Evolutionary conservation across 2,888 invertebrate species (phyloP).

Genomic region (Axea sp.): DNA sequence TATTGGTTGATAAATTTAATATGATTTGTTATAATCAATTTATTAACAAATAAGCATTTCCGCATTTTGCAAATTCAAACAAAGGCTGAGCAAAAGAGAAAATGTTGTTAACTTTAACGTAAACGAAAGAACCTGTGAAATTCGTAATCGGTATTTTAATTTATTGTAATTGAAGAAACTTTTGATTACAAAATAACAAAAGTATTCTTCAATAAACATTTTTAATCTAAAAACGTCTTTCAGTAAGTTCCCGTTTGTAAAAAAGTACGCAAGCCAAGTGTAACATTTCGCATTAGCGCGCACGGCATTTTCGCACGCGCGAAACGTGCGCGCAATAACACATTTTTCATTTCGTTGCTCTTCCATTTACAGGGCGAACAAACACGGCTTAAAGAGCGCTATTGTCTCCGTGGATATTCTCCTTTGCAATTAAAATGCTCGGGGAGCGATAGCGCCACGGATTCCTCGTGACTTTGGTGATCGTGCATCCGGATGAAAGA

Average conservation of each 20-base stretch:
- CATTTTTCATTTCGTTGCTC: slow-evolving; percentile 48
- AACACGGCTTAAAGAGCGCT: slow-evolving; percentile 19
- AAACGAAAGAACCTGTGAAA: too few relatives aligned
- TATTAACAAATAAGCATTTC: too few relatives aligned
- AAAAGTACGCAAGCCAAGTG: background rate
- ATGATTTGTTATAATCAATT: too few relatives aligned
- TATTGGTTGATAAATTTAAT: too few relatives aligned
- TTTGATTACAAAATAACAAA: too few relatives aligned
- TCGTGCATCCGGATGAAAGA: slow-evolving; percentile 39
- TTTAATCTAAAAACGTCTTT: background rate
- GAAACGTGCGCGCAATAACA: slow-evolving; percentile 37
- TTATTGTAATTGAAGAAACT: too few relatives aligned
- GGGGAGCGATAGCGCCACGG: slow-evolving; percentile 15
- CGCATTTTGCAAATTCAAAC: too few relatives aligned
- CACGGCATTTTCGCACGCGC: slow-evolving; percentile 16
- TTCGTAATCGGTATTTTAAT: too few relatives aligned
- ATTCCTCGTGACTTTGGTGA: slow-evolving; percentile 41
- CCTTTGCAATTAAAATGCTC: slow-evolving; percentile 59
- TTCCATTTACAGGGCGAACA: slow-evolving; percentile 29
- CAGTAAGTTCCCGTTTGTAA: background rate
- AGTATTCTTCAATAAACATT: too few relatives aligned
- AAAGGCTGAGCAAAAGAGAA: too few relatives aligned
- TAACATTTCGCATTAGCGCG: slow-evolving; percentile 1
- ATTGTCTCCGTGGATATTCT: slow-evolving; percentile 51
- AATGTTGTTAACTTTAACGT: too few relatives aligned